Base-by-base conservation (phyloP, 2,888 invertebrate species). In the Tenthredo amoena region DNA sequence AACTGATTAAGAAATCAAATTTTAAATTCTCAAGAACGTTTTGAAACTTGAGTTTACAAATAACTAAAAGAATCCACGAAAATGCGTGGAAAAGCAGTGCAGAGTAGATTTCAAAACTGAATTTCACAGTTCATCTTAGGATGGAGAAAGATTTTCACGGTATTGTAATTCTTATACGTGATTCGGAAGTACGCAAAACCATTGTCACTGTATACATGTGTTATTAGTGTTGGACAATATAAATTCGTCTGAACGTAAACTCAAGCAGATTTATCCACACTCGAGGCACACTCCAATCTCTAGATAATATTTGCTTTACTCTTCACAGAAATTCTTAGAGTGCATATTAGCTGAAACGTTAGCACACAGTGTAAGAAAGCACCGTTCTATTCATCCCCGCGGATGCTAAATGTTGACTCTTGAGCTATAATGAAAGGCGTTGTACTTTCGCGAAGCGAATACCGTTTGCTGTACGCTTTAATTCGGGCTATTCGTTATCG, bases 191-290 rank as follows among this genome's bases (percentile, higher is more conserved):
- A 74, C 9, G 43, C 21, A 43, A 74, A 26, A 47, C 43, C 74
- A 26, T 10, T 47, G n/a, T 21, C 74, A 26, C 40, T 43, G 26
- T 21, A 43, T 74, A 10, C 26, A 26, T 47, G 43, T 50, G 50
- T 77, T 77, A 55, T 77, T 77, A n/a, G n/a, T 55, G 50, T 43
- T 34, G 55, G 34, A 77, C 34, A 55, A 55, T 55, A 55, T 55
- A 50, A 77, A 62, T 81, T 62, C 12, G n/a, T 40, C 58, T n/a
- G n/a, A 37, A 81, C 81, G 62, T 62, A 31, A 81, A 62, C 81
- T 81, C 81, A 81, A 81, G 62, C 62, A 81, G 58, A 62, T 62
- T 81, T 43, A 81, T 81, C 81, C 81, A 81, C 58, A 81, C 77
- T 77, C 77, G 50, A 55, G 34, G 77, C 77, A 50, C 77, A 50